Evolutionary conservation across 2,797 vertebrate genomes (phyloP).

Genomic region (Octomys mimax): DNA sequence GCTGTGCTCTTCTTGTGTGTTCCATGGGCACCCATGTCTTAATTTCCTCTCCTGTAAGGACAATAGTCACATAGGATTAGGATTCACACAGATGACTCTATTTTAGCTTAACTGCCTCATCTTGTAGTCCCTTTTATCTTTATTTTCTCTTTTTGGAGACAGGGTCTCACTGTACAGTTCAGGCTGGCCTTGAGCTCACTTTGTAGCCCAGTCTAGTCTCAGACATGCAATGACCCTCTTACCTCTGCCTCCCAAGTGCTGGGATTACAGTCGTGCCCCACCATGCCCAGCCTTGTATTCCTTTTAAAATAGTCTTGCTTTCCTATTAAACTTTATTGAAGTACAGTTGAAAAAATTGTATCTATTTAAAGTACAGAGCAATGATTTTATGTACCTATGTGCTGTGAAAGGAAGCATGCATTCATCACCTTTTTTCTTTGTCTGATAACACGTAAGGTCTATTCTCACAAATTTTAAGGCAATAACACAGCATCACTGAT

Average conservation of each 20-base stretch:
- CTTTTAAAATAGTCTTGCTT: not conserved
- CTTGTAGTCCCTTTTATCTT: not conserved
- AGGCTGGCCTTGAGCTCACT: no score
- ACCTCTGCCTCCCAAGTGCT: no score
- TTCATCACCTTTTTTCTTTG: not conserved
- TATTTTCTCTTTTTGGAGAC: no score
- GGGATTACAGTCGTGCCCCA: no score
- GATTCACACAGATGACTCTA: not conserved
- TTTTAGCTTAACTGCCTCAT: not conserved
- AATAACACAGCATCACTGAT: not conserved
- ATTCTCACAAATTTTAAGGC: not conserved
- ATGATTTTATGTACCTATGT: not conserved
- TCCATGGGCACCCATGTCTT: not conserved
- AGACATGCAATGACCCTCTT: no score
- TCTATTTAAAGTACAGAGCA: not conserved
- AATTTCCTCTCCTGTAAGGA: not conserved
- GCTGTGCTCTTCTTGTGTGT: not conserved
- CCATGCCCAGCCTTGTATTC: not conserved
- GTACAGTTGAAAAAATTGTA: not conserved
- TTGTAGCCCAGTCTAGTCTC: no score
- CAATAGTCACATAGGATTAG: not conserved
- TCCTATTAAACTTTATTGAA: not conserved
- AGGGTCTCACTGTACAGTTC: no score
- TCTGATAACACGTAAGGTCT: not conserved
- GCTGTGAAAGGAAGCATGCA: not conserved